A percentile compares a stretch with the other conserved stretches of the same genome.
Conservation (phyloP, 2,888 invertebrate species). For the Drosophila monieri region DNA sequence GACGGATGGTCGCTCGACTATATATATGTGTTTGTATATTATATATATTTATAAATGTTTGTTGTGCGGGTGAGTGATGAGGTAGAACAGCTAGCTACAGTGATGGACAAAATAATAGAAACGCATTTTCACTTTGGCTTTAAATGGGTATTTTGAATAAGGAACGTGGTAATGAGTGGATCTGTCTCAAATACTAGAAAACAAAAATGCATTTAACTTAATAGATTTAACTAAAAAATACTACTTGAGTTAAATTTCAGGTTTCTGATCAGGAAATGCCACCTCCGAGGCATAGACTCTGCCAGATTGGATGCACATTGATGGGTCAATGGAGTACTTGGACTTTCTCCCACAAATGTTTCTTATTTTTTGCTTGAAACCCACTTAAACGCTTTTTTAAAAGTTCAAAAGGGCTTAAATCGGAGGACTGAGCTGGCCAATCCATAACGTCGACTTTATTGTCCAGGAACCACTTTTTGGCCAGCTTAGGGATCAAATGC, state of each 20-base stretch:
- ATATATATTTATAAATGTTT: slow-evolving; percentile 15
- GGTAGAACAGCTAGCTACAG: slow-evolving; percentile 8
- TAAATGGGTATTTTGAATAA: too few species aligned
- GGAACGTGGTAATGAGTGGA: too few species aligned
- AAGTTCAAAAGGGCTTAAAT: too few species aligned
- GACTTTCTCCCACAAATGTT: background rate
- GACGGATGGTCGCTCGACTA: slow-evolving; percentile 5
- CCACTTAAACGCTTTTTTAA: background rate
- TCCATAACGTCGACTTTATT: too few species aligned
- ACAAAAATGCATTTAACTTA: background rate
- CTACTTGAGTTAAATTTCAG: background rate
- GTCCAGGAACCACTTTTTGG: too few species aligned
- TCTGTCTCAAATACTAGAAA: too few species aligned
- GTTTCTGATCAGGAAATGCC: background rate
- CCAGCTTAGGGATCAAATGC: too few species aligned
- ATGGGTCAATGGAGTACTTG: background rate
- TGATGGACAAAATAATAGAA: too few species aligned
- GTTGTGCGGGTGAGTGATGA: slow-evolving; percentile 29
- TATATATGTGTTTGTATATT: background rate
- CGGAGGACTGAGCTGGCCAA: too few species aligned
- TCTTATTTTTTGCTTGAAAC: background rate
- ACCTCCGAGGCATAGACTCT: background rate
- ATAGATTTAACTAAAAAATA: background rate
- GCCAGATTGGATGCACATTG: too few species aligned
- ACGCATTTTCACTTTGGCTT: too few species aligned